Base-by-base conservation (phyloP, 1,140 invertebrate genomes). In the Zaprionus camerounensis region DNA sequence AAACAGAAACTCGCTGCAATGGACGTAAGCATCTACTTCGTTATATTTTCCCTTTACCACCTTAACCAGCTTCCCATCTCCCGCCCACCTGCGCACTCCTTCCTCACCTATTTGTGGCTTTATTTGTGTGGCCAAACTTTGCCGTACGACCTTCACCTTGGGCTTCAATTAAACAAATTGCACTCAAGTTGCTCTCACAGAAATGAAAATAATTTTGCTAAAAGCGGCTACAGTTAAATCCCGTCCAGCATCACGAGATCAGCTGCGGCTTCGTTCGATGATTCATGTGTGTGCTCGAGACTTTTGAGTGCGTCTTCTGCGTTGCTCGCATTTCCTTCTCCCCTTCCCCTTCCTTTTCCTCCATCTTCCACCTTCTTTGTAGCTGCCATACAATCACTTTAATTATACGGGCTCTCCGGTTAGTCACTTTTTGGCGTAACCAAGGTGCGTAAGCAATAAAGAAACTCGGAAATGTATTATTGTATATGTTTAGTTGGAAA, bases 71-170 rank as follows among this genome's bases (percentile, higher is more conserved):
- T 34, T 46, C 17, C 24, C 22, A 22, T 12, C 41, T 12, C 0
- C 13, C 57, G 6, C 12, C 3, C 31, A 34, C 9, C 31, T 11
- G 31, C 9, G 31, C 31, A 34, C 31, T 11, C 6, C n/a, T 3
- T 7, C 5, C 22, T 41, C 41, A 34, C 53, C 26, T 24, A n/a
- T 26, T 55, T 65, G 49, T 55, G 63, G 58, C 38, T 66, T 70
- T 69, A 46, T 71, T 75, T 83, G 73, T 76, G 77, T 63, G 77
- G 57, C 66, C 61, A 64, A 67, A 55, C 71, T 69, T 53, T 71
- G 62, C 34, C 20, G 46, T 53, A 59, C 84, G 86, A 90, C 86
- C 85, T 90, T 90, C 85, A 90, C 86, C 85, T 90, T 90, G 86
- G 71, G 41, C 65, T 82, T 78, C 85, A 88, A 85, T 90, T 84